phyloP scores from a whole-genome alignment of 2,888 invertebrate species.

The Mallateleia sp. region DNA sequence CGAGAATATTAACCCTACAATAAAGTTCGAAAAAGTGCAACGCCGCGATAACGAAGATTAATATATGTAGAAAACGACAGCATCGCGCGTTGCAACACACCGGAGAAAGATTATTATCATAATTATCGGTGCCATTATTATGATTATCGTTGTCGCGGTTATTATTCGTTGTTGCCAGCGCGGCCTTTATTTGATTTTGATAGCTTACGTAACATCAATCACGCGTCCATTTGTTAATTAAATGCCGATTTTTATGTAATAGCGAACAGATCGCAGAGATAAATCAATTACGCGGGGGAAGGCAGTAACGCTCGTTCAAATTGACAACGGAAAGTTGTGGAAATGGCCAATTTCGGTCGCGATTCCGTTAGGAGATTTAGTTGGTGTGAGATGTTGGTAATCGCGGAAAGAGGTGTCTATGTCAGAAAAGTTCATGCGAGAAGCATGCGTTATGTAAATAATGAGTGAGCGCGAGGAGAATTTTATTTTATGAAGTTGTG shows the following conservation, averaged over 20 bases:
- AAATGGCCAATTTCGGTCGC: conserved; percentile 26
- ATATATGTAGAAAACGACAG: no score
- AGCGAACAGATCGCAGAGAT: conserved; percentile 27
- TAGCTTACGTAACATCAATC: conserved; percentile 41
- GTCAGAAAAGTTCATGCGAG: conserved; percentile 15
- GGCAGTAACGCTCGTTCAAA: not conserved
- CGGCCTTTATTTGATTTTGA: conserved; percentile 47
- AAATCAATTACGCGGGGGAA: conserved; percentile 42
- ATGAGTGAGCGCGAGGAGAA: no score
- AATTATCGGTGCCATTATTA: conserved; percentile 2
- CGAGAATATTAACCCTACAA: no score
- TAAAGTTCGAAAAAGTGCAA: no score
- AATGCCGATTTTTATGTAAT: conserved; percentile 66
- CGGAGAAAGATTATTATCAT: conserved; percentile 37
- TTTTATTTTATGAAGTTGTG: no score
- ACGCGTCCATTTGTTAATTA: conserved; percentile 68
- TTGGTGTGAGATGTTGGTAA: conserved; percentile 1
- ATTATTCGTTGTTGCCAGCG: conserved; percentile 14
- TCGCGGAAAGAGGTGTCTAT: not conserved
- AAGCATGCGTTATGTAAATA: conserved; percentile 28
- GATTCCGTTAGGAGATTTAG: conserved; percentile 37
- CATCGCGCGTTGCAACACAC: conserved; percentile 52
- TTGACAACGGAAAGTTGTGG: conserved; percentile 40
- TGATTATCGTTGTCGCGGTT: conserved; percentile 39
- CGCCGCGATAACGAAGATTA: no score